Conservation (phyloP, 2,113 vertebrate species). For the Oostethus manadensis region DNA sequence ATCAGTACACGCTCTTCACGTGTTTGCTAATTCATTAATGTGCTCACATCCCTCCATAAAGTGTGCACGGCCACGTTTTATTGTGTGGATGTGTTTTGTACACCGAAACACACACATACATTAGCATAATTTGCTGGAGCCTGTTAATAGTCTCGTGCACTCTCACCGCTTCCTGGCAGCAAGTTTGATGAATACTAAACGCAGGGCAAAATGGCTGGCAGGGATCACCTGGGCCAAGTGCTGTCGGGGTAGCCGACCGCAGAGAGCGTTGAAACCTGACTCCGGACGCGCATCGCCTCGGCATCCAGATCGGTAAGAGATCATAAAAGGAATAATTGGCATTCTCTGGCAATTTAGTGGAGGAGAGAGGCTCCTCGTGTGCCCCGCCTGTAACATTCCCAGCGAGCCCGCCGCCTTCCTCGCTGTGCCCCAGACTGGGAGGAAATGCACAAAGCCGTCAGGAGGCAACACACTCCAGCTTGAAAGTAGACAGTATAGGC, state of each 20-base stretch:
- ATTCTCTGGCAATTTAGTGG: constrained; percentile 32
- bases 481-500: background rate
- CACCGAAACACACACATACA: constrained; percentile 19
- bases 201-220: constrained; percentile 65
- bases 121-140: constrained; percentile 29
- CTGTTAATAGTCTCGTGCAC: constrained; percentile 18
- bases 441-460: constrained; percentile 11
- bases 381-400: constrained; percentile 41
- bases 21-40: constrained; percentile 45
- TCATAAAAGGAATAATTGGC: constrained; percentile 26
- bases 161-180: constrained; percentile 41
- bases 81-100: constrained; percentile 26
- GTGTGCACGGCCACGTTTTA: constrained; percentile 23
- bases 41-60: constrained; percentile 13
- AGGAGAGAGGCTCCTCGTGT: constrained; percentile 23
- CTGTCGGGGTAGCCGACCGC: constrained; percentile 5
- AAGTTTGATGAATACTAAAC: constrained; percentile 66
- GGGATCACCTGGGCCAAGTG: constrained; percentile 55
- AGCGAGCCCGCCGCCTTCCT: constrained; percentile 28
- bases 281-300: constrained; percentile 28
- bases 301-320: constrained; percentile 21
- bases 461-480: background rate
- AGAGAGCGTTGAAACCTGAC: constrained; percentile 31
- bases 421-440: constrained; percentile 16
- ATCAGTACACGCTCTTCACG: constrained; percentile 31